Base-by-base conservation (phyloP, 2,113 vertebrate species). In the Hydrolagus affinis region DNA sequence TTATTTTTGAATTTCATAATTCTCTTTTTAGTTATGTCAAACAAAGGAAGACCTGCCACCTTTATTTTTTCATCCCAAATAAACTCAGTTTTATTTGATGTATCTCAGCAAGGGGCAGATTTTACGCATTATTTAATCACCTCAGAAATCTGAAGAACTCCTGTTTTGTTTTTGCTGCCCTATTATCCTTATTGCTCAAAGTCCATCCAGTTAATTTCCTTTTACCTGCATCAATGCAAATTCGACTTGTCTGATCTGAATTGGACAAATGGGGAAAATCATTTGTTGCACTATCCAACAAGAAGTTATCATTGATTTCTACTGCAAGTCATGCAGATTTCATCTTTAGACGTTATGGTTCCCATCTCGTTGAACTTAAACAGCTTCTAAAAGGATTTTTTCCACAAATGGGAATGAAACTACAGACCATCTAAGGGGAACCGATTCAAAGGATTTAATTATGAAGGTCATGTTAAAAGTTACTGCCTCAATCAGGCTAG, bases 1-100 rank as follows among this genome's bases (percentile, higher is more conserved):
- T 78, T 60, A 78, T 78, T 78, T n/a, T 60, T 78, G n/a, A 78
- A 78, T 7, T n/a, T 60, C 12, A 7, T n/a, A 78, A 78, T 23
- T 15, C 75, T 57, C 32, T 75, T 75, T 7, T 7, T n/a, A 44
- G 2, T 78, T 78, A 21, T 23, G 4, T 15, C 11, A 25, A 10
- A 78, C 11, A 60, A 21, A 77, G 8, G 56, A 23, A 59, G 32
- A 19, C 23, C 44, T 15, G 19, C 11, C 17, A 75, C 4, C 11
- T 57, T 77, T 59, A 60, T n/a, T 60, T 60, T 77, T 77, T 28
- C 21, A 60, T 25, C n/a, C 23, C 56, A 59, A 59, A n/a, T 12
- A n/a, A 15, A 44, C 21, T n/a, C 21, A 77, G 57, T n/a, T 76
- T 76, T 30, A 74, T 74, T 77, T 23, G n/a, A 30, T 21, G 23